Evolutionary conservation across 2,797 vertebrate species (phyloP).

Genomic region (Chiroxiphia lanceolata): DNA sequence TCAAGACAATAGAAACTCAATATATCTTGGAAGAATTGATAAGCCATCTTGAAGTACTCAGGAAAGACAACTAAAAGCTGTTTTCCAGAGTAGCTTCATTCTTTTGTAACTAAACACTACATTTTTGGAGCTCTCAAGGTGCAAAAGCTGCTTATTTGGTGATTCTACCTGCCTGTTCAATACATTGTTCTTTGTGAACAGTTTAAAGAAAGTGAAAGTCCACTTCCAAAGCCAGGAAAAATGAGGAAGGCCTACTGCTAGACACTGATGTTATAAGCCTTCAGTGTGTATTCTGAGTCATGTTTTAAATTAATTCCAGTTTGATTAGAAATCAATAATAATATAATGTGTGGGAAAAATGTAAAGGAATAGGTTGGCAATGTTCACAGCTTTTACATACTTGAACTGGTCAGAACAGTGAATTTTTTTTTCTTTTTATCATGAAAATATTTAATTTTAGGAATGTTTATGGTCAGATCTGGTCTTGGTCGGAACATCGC

Average conservation of each 20-base stretch:
- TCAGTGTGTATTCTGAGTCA: background rate
- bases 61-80: background rate
- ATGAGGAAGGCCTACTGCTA: background rate
- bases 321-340: background rate
- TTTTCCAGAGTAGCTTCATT: background rate
- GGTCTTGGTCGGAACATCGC: rapidly evolving
- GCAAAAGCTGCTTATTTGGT: background rate
- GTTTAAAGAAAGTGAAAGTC: background rate
- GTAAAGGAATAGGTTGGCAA: background rate
- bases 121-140: background rate
- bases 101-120: background rate
- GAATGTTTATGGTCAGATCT: background rate
- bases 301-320: background rate
- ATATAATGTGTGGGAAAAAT: background rate
- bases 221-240: background rate
- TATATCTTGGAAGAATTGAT: background rate
- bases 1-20: background rate
- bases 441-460: background rate
- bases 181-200: background rate
- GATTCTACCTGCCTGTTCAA: background rate
- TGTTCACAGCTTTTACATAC: background rate
- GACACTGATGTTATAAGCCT: background rate
- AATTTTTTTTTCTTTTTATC: background rate
- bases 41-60: background rate
- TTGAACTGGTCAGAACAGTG: background rate